Conservation (phyloP, 1,140 invertebrate genomes). For the Trichogramma pretiosum region DNA sequence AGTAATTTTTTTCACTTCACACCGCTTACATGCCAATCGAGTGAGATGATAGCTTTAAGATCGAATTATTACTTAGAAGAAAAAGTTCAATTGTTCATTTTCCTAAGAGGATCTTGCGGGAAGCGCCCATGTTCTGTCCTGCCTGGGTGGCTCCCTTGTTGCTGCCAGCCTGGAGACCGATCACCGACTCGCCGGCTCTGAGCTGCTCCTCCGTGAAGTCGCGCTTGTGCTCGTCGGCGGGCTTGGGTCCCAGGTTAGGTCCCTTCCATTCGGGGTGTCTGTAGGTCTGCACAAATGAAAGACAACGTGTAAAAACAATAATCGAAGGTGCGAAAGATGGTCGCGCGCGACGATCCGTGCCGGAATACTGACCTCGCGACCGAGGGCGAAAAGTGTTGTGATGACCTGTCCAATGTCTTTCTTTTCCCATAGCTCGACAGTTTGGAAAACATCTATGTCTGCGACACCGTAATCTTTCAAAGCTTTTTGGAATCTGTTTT, state of each 20-base stretch:
- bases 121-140: constrained; percentile 84
- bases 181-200: constrained; percentile 71
- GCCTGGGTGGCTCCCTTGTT: constrained; percentile 84
- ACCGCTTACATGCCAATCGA: too few relatives aligned
- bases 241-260: constrained; percentile 74
- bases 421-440: constrained; percentile 86
- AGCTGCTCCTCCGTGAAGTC: constrained; percentile 85
- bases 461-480: constrained; percentile 78
- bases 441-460: constrained; percentile 87
- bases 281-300: constrained; percentile 55
- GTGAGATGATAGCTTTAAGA: too few relatives aligned
- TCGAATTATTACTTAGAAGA: too few relatives aligned
- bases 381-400: constrained; percentile 78
- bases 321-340: background rate
- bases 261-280: constrained; percentile 79
- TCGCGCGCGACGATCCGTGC: background rate
- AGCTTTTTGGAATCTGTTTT: constrained; percentile 76
- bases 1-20: too few relatives aligned
- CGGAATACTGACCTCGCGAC: constrained; percentile 66
- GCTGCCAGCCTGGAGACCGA: constrained; percentile 84
- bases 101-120: constrained; percentile 71
- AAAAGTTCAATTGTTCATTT: too few relatives aligned
- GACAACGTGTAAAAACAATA: background rate
- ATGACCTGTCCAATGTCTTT: constrained; percentile 88
- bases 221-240: constrained; percentile 77